A percentile compares a stretch with the other conserved stretches of the same genome.
These are phyloP conservation scores for Pristionchus exspectatus DNA, from an alignment of 2,888 invertebrate genomes.

Conservation along the genomic window DNA sequence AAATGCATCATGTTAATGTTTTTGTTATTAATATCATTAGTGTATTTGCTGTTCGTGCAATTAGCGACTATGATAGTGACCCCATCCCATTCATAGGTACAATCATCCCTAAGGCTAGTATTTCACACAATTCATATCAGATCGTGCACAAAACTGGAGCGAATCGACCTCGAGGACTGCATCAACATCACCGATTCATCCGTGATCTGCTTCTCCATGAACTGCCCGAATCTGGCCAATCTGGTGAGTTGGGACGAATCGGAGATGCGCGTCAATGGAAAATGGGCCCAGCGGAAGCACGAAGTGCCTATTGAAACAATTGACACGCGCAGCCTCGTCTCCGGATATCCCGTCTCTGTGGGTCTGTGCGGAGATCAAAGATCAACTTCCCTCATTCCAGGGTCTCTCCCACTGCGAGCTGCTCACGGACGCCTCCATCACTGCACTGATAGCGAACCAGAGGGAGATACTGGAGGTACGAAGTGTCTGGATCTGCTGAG, in stretches of 20 bases:
- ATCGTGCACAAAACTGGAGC: constrained; percentile 90
- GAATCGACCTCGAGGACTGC: constrained; percentile 99
- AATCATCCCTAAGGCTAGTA: too few species aligned
- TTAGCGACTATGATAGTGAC: too few species aligned
- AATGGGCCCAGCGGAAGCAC: not conserved
- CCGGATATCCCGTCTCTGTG: too few species aligned
- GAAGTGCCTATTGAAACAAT: not conserved
- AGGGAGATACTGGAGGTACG: constrained; percentile 71
- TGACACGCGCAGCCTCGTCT: too few species aligned
- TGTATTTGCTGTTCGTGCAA: too few species aligned
- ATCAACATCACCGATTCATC: constrained; percentile 95
- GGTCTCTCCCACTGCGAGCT: constrained; percentile 98
- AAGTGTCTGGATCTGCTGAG: not conserved
- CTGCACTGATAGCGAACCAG: constrained; percentile 83
- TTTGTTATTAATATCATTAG: too few species aligned
- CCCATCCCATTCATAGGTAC: too few species aligned
- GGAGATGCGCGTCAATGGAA: not conserved
- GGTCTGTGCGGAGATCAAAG: not conserved
- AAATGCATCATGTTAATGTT: too few species aligned
- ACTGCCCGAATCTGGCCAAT: constrained; percentile 95
- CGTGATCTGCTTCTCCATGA: constrained; percentile 92
- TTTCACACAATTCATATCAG: not conserved
- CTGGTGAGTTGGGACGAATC: constrained; percentile 84
- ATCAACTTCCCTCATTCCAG: constrained; percentile 82
- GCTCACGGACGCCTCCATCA: constrained; percentile 97